These are phyloP conservation scores for Thymelicus sylvestris DNA, from an alignment of 2,888 invertebrate genomes.

Conservation along the genomic window DNA sequence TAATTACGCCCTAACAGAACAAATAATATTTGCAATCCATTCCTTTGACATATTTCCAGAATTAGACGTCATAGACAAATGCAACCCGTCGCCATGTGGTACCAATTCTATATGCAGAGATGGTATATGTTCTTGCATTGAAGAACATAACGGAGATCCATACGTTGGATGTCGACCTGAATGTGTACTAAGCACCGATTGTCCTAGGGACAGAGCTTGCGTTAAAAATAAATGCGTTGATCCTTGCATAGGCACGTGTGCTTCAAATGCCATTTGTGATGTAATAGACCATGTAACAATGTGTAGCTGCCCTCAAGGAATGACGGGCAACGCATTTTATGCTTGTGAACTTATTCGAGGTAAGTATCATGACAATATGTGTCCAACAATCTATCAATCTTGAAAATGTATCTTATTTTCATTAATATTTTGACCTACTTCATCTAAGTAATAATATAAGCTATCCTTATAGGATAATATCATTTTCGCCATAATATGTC, in stretches of 20 bases:
- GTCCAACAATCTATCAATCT: neutral
- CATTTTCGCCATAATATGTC: too few relatives aligned
- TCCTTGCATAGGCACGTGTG: constrained; percentile 90
- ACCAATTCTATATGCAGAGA: constrained; percentile 84
- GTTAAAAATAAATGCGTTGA: constrained; percentile 88
- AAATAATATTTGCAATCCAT: too few relatives aligned
- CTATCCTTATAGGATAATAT: too few relatives aligned
- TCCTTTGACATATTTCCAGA: constrained; percentile 47
- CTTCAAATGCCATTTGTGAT: constrained; percentile 88
- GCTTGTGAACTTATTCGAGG: constrained; percentile 84
- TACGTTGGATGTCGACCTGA: constrained; percentile 88
- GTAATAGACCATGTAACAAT: constrained; percentile 89
- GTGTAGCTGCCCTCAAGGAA: constrained; percentile 88
- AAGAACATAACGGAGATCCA: constrained; percentile 88
- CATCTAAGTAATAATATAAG: too few relatives aligned
- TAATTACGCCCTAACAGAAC: too few relatives aligned
- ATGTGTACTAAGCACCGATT: constrained; percentile 88
- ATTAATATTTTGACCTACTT: too few relatives aligned
- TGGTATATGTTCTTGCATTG: constrained; percentile 85
- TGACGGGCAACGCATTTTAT: constrained; percentile 88
- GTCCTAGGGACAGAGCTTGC: constrained; percentile 87
- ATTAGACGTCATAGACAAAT: constrained; percentile 66
- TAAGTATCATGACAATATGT: constrained; percentile 43
- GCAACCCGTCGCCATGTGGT: constrained; percentile 88
- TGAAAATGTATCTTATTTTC: neutral